A percentile compares a stretch with the other conserved stretches of the same genome.
Conservation (phyloP, 2,113 vertebrate genomes). For the Oncorhynchus tshawytscha region DNA sequence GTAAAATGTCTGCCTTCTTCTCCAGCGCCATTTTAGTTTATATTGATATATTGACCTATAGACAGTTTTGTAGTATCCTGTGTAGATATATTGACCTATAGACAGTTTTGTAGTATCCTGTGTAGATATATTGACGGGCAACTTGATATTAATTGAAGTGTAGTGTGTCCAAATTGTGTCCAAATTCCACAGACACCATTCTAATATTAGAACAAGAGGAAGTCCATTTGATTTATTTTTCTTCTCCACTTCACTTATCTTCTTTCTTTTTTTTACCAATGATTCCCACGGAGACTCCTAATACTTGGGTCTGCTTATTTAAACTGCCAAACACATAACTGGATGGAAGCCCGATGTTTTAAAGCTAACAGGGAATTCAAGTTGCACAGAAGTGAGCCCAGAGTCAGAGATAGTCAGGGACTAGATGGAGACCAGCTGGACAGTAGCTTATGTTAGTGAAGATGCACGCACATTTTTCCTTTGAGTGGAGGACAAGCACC, state of each 20-base stretch:
- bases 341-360: conserved; percentile 60
- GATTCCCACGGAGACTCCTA: conserved; percentile 68
- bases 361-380: conserved; percentile 47
- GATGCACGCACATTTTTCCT: conserved; percentile 3
- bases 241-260: conserved; percentile 10
- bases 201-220: conserved; percentile 65
- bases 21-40: too few relatives aligned
- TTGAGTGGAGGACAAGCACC: conserved; percentile 14
- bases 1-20: too few relatives aligned
- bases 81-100: too few relatives aligned
- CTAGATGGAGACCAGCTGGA: conserved; percentile 44
- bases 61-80: too few relatives aligned
- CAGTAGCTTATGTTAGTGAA: conserved; percentile 6
- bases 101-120: neutral
- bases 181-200: conserved; percentile 56
- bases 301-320: conserved; percentile 52
- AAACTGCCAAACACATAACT: conserved; percentile 58
- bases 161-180: conserved; percentile 35
- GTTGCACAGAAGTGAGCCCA: conserved; percentile 12
- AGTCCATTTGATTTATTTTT: conserved; percentile 46
- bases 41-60: too few relatives aligned
- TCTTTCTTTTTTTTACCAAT: conserved; percentile 32
- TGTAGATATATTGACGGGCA: neutral
- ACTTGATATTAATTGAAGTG: conserved; percentile 21
- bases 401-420: conserved; percentile 23